Percentiles rank a stretch among this genome's conserved stretches.
phyloP scores from a whole-genome alignment of 2,888 invertebrate species.

The Acrocyrtus sp. region DNA sequence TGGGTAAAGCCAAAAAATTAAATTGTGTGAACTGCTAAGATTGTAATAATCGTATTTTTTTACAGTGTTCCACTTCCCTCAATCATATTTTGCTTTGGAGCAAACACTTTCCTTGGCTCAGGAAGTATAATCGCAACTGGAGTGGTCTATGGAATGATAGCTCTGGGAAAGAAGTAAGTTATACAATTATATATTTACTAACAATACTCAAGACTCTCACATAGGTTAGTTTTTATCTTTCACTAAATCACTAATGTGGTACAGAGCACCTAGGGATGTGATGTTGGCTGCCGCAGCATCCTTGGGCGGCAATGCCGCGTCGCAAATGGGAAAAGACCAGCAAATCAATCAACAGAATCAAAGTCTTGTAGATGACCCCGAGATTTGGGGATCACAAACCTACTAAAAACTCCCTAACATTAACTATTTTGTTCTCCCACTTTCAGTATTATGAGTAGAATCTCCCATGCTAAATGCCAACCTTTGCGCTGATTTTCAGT shows the following conservation, averaged over 20 bases:
- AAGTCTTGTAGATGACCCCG: slow-evolving; percentile 63
- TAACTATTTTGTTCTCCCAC: neutral
- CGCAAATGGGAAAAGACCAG: slow-evolving; percentile 56
- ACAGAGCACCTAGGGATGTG: slow-evolving; percentile 62
- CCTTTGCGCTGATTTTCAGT: neutral
- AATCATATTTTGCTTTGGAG: slow-evolving; percentile 79
- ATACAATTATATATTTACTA: slow-evolving; percentile 8
- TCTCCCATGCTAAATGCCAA: no score
- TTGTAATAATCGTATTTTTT: no score
- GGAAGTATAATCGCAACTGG: slow-evolving; percentile 90
- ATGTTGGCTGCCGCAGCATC: slow-evolving; percentile 62
- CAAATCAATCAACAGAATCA: slow-evolving; percentile 61
- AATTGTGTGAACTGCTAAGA: neutral
- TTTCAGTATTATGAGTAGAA: neutral
- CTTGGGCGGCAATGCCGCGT: slow-evolving; percentile 40
- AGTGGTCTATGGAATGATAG: slow-evolving; percentile 92
- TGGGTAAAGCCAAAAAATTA: slow-evolving; percentile 73
- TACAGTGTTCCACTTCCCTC: slow-evolving; percentile 82
- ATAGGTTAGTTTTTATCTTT: slow-evolving; percentile 16
- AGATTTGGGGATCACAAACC: slow-evolving; percentile 63
- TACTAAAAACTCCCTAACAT: slow-evolving; percentile 49
- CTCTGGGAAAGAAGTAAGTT: slow-evolving; percentile 94
- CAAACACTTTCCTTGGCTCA: slow-evolving; percentile 85
- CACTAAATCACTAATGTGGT: slow-evolving; percentile 23
- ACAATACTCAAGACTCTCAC: no score